Evolutionary conservation across 2,797 vertebrate species (phyloP).

Genomic region (Myotis myotis): DNA sequence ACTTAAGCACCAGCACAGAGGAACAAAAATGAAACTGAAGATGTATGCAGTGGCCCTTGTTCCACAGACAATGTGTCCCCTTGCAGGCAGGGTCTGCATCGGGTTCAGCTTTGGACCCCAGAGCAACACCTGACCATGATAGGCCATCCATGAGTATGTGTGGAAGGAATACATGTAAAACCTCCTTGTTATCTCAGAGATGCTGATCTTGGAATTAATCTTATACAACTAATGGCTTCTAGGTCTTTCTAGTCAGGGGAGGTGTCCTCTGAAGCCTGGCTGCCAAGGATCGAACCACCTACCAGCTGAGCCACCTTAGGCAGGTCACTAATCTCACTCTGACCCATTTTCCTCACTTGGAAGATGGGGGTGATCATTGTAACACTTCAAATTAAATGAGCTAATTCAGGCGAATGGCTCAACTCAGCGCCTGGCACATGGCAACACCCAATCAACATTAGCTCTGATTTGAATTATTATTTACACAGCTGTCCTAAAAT

Average conservation of each 20-base stretch:
- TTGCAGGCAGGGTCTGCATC: not conserved
- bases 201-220: not conserved
- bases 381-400: not conserved
- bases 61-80: fast-evolving
- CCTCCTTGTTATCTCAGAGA: not conserved
- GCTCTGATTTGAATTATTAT: not conserved
- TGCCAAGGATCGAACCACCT: not conserved
- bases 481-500: not conserved
- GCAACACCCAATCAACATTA: not conserved
- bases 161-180: not conserved
- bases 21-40: not conserved
- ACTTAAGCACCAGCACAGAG: not conserved
- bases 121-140: too few relatives aligned
- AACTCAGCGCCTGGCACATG: not conserved
- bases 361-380: not conserved
- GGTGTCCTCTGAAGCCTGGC: not conserved
- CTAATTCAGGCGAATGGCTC: not conserved
- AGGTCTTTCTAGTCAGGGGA: not conserved
- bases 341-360: not conserved
- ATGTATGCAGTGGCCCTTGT: too few relatives aligned
- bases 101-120: not conserved
- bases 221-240: not conserved
- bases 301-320: not conserved
- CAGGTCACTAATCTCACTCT: not conserved
- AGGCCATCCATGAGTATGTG: not conserved